A percentile compares a stretch with the other conserved stretches of the same genome.
These are phyloP conservation scores for Phycodurus eques DNA, from an alignment of 2,113 vertebrate species.

Conservation along the genomic window DNA sequence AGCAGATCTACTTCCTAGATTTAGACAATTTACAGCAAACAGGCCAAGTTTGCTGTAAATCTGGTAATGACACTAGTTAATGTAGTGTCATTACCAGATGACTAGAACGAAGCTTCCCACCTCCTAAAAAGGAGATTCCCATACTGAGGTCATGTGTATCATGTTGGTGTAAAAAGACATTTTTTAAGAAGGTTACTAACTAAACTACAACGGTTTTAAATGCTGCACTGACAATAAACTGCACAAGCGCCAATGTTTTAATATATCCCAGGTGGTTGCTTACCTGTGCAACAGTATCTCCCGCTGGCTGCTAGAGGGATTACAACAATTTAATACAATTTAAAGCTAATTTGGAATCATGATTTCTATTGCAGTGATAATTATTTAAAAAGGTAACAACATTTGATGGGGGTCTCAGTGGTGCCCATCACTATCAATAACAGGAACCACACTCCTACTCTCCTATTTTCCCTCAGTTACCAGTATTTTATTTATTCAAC, in stretches of 20 bases:
- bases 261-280: constrained; percentile 21
- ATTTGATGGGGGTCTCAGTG: no score
- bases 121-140: not conserved
- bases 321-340: constrained; percentile 28
- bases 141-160: not conserved
- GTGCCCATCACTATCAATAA: no score
- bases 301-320: constrained; percentile 54
- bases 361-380: no score
- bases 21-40: constrained; percentile 25
- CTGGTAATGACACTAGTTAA: no score
- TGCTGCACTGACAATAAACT: not conserved
- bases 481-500: not conserved
- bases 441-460: not conserved
- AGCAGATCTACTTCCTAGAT: constrained; percentile 30
- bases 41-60: no score
- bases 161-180: not conserved
- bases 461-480: not conserved
- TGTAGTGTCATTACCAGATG: not conserved
- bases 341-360: not conserved
- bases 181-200: not conserved
- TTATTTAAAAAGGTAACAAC: no score
- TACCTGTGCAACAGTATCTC: constrained; percentile 56
- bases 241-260: not conserved
- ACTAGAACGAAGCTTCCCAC: not conserved
- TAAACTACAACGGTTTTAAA: not conserved